Percentiles rank a stretch among this genome's conserved stretches.
Conservation (phyloP, 2,797 vertebrate species). For the Hydrocynus forskahlii region DNA sequence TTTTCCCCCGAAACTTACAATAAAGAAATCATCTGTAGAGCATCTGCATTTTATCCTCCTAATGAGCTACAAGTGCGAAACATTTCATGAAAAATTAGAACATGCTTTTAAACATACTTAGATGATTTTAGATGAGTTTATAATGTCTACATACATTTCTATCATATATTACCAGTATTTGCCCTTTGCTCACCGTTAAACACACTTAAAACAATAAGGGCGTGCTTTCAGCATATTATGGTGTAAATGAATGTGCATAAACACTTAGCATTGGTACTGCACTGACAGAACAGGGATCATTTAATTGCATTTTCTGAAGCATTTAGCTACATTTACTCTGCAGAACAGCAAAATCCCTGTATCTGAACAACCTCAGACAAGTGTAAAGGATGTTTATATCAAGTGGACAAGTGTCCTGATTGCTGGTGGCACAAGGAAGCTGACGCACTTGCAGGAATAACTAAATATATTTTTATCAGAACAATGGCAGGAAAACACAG, state of each 20-base stretch:
- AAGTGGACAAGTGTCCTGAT: not conserved
- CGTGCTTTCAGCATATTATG: not conserved
- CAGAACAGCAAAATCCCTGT: conserved; percentile 1
- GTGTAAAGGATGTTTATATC: conserved; percentile 10
- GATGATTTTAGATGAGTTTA: too few relatives aligned
- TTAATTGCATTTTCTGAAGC: not conserved
- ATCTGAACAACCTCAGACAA: conserved; percentile 13
- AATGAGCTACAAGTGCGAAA: too few relatives aligned
- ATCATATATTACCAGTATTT: not conserved
- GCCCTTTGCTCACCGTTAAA: not conserved
- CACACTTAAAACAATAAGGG: not conserved
- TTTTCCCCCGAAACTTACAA: too few relatives aligned
- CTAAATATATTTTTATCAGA: not conserved
- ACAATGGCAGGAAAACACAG: not conserved
- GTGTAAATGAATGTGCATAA: not conserved
- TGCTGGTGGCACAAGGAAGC: not conserved
- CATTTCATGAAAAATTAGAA: too few relatives aligned
- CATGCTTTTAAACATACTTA: too few relatives aligned
- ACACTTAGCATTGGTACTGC: not conserved
- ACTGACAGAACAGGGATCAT: conserved; percentile 21
- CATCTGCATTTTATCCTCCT: too few relatives aligned
- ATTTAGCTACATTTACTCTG: conserved; percentile 31
- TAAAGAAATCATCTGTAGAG: too few relatives aligned
- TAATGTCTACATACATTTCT: not conserved
- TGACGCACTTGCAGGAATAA: too few relatives aligned